Percentiles rank a stretch among this genome's conserved stretches.
phyloP scores from a whole-genome alignment of 1,140 invertebrate genomes.

The Pissodes strobi region DNA sequence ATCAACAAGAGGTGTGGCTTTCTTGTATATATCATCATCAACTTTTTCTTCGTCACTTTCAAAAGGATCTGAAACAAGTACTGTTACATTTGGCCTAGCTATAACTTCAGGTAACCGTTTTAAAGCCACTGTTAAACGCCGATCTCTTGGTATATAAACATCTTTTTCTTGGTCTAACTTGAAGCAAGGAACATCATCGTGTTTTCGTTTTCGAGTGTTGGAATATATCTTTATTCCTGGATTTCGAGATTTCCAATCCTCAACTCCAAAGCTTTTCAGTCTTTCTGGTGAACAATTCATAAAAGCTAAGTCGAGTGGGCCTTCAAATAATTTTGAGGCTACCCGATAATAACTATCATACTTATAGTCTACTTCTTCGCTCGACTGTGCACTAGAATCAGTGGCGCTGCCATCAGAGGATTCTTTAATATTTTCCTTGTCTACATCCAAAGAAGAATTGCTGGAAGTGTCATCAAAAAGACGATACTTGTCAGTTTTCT shows the following conservation, averaged over 20 bases:
- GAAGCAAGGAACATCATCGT: constrained; percentile 26
- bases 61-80: neutral
- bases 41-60: neutral
- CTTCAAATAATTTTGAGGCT: neutral
- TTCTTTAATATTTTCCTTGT: constrained; percentile 11
- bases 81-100: neutral
- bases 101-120: constrained; percentile 9
- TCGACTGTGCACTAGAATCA: neutral
- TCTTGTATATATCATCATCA: neutral
- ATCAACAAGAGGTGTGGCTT: neutral
- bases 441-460: neutral
- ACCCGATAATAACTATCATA: neutral
- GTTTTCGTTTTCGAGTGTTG: constrained; percentile 24
- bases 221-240: constrained; percentile 12
- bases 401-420: neutral
- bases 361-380: neutral
- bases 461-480: neutral
- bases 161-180: constrained; percentile 27
- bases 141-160: neutral
- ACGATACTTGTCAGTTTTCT: neutral
- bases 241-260: neutral
- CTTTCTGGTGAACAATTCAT: neutral
- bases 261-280: neutral
- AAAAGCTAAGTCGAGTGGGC: too few species aligned
- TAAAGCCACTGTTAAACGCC: neutral